Evolutionary conservation across 2,888 invertebrate genomes (phyloP).

Genomic region (Drosophila tripunctata): DNA sequence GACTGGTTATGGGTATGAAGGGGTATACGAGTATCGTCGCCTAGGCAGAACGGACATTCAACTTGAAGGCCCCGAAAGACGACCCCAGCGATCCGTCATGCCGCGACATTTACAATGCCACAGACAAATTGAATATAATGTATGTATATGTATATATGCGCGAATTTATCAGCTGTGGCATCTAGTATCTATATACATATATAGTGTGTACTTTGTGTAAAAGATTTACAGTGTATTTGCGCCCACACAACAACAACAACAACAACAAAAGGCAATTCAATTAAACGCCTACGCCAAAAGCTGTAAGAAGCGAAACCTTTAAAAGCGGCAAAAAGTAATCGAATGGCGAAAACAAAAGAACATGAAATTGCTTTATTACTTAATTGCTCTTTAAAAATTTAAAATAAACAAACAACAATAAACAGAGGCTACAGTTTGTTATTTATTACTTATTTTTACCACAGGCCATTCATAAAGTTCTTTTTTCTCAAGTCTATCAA

Average conservation of each 20-base stretch:
- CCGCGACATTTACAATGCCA: constrained; percentile 70
- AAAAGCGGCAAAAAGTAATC: constrained; percentile 63
- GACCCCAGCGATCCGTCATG: constrained; percentile 74
- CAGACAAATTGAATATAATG: constrained; percentile 75
- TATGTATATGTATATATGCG: too few relatives aligned
- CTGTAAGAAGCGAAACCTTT: constrained; percentile 56
- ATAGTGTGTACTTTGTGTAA: background rate
- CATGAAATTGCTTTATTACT: constrained; percentile 81
- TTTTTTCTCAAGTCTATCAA: constrained; percentile 52
- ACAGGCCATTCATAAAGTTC: constrained; percentile 43
- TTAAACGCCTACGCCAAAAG: constrained; percentile 71
- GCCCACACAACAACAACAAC: constrained; percentile 50
- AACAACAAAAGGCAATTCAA: constrained; percentile 69
- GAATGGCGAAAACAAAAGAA: constrained; percentile 73
- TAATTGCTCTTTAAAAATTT: constrained; percentile 81
- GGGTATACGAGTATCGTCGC: constrained; percentile 18
- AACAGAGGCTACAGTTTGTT: constrained; percentile 28
- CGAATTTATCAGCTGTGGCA: constrained; percentile 59
- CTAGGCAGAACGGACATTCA: constrained; percentile 61
- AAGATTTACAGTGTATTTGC: constrained; percentile 68
- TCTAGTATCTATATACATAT: constrained; percentile 30
- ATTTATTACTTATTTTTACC: constrained; percentile 29
- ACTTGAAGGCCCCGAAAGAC: constrained; percentile 55
- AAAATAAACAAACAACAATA: constrained; percentile 62
- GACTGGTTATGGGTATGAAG: constrained; percentile 1